Conservation (phyloP, 2,113 vertebrate genomes). For the Prochilodus magdalenae region DNA sequence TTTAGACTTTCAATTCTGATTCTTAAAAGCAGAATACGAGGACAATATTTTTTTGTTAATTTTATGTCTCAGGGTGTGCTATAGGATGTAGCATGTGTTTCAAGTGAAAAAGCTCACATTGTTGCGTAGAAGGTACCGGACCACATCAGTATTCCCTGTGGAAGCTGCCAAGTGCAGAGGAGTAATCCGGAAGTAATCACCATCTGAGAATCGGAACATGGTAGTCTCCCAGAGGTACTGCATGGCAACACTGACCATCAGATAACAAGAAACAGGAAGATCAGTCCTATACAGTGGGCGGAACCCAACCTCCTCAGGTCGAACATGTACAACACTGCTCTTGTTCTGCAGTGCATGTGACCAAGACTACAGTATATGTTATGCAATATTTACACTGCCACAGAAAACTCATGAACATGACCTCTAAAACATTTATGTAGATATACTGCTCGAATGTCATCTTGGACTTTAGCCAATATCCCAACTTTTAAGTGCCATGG, state of each 20-base stretch:
- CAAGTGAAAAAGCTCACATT: conserved; percentile 62
- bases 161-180: conserved; percentile 80
- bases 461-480: too few species aligned
- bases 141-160: conserved; percentile 77
- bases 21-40: too few species aligned
- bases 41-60: too few species aligned
- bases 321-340: not conserved
- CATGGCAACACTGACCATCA: conserved; percentile 69
- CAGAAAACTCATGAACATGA: not conserved
- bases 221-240: conserved; percentile 80
- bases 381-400: not conserved
- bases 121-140: conserved; percentile 75
- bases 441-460: too few species aligned
- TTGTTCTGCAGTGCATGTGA: not conserved
- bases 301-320: too few species aligned
- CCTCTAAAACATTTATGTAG: not conserved
- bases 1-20: too few species aligned
- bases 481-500: too few species aligned
- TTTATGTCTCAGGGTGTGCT: too few species aligned
- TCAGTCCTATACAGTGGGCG: not conserved
- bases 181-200: conserved; percentile 74
- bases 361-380: not conserved
- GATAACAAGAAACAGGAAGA: conserved; percentile 24
- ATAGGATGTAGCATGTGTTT: too few species aligned
- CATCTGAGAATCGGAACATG: conserved; percentile 77